Evolutionary conservation across 2,113 vertebrate genomes (phyloP), one percentile per base, ranked within the genome.

Genomic region (Paradisaea rubra): DNA sequence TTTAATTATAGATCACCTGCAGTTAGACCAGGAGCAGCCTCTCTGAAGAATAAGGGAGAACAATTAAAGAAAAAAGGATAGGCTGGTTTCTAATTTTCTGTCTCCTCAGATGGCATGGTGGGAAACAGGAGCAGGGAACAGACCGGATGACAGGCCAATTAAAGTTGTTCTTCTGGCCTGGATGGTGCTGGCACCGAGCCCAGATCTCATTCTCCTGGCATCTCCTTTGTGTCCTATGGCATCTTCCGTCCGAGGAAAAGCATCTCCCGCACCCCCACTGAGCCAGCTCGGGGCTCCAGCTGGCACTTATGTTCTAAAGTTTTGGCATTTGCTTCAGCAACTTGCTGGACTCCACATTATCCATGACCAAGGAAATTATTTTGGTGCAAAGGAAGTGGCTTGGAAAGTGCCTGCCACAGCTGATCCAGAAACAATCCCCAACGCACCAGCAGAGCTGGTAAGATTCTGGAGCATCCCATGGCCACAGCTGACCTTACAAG

Each of bases 241-340:
- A 39, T 23, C 23, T 33, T 74, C 37, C 41, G 7, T 44, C 60
- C 0, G 0, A 71, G 57, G 52, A 54, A 47, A 39, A 60, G 14
- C 72, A 41, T 47, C n/a, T 86, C 56, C 77, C 5, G 3, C 37
- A 31, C 25, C n/a, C 39, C 56, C 1, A 1, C 5, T 0, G 15
- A 86, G 76, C 22, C 63, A 66, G 54, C 33, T 49, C 4, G 0
- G 37, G 31, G 18, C 39, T 88, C 60, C 61, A 57, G 65, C 44
- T 5, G 3, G 27, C 20, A 2, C 6, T 2, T 6, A 0, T 0
- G 0, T 11, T 5, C 80, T 28, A n/a, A 16, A 50, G 27, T n/a
- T 27, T 28, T 47, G 42, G 50, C 47, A 27, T 59, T 50, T 68
- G 9, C 52, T 86, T 79, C 64, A 50, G 28, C 3, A 13, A 7